Conservation (phyloP, 2,888 invertebrate species). For the Acronicta psi region DNA sequence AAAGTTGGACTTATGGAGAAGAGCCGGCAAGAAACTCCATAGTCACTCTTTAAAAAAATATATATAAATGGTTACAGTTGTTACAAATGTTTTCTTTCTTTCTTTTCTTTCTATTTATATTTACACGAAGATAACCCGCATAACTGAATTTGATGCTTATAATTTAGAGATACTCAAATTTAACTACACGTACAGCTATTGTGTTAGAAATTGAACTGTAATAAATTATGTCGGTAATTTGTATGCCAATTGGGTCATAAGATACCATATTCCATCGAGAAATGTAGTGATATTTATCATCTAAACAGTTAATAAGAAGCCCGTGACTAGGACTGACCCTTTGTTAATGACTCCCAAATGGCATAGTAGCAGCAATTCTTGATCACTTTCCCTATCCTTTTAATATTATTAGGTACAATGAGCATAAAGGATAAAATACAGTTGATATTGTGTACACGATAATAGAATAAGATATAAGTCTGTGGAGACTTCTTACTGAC, state of each 20-base stretch:
- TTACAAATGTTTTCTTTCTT: too few relatives aligned
- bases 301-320: slow-evolving; percentile 28
- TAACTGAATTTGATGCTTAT: too few relatives aligned
- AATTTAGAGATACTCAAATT: too few relatives aligned
- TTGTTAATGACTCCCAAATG: slow-evolving; percentile 34
- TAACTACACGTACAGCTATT: background rate
- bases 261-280: slow-evolving; percentile 28
- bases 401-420: slow-evolving; percentile 12
- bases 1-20: too few relatives aligned
- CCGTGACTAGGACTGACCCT: slow-evolving; percentile 12
- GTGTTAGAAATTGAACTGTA: background rate
- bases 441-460: too few relatives aligned
- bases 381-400: slow-evolving; percentile 11
- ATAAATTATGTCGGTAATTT: background rate
- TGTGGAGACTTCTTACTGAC: too few relatives aligned
- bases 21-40: too few relatives aligned
- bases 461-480: too few relatives aligned
- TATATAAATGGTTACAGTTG: too few relatives aligned
- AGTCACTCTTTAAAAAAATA: too few relatives aligned
- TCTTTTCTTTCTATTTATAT: too few relatives aligned
- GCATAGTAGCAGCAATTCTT: slow-evolving; percentile 9
- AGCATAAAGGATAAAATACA: slow-evolving; percentile 8
- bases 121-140: too few relatives aligned
- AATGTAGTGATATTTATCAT: slow-evolving; percentile 30
- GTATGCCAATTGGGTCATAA: slow-evolving; percentile 11